Conservation (phyloP, 2,888 invertebrate genomes). For the Tholera decimalis region DNA sequence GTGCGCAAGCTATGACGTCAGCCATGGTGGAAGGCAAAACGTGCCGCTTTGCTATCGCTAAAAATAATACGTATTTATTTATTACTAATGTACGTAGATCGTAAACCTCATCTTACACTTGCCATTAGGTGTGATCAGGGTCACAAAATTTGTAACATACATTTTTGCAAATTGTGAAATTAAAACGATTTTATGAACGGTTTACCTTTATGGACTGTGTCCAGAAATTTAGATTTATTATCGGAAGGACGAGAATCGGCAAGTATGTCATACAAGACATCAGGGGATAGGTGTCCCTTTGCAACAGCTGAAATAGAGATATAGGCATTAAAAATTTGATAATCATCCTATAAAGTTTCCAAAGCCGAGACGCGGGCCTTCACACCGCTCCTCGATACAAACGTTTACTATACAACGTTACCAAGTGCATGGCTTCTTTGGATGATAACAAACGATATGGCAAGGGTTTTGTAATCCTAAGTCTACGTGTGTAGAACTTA, state of each 20-base stretch:
- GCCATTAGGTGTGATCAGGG: too few species aligned
- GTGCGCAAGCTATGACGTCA: conserved; percentile 14
- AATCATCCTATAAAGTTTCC: not conserved
- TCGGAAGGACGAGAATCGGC: conserved; percentile 3
- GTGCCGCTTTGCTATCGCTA: conserved; percentile 30
- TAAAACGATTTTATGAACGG: not conserved
- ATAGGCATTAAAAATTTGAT: not conserved
- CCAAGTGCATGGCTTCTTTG: too few species aligned
- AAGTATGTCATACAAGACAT: conserved; percentile 22
- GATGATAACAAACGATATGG: too few species aligned
- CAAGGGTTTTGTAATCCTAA: too few species aligned
- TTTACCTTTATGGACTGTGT: conserved; percentile 33
- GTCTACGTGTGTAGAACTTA: too few species aligned
- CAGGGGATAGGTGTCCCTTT: conserved; percentile 37
- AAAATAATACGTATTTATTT: not conserved
- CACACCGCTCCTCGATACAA: too few species aligned
- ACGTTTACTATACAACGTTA: too few species aligned
- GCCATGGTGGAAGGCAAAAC: conserved; percentile 23
- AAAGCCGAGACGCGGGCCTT: not conserved
- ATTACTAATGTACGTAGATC: not conserved
- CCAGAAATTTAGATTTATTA: conserved; percentile 19
- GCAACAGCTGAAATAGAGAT: conserved; percentile 22
- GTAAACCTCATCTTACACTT: too few species aligned
- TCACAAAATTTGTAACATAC: too few species aligned
- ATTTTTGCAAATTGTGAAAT: too few species aligned